A percentile compares a stretch with the other conserved stretches of the same genome.
Evolutionary conservation across 2,888 invertebrate genomes (phyloP).

Genomic region (Charanyca ferruginea): DNA sequence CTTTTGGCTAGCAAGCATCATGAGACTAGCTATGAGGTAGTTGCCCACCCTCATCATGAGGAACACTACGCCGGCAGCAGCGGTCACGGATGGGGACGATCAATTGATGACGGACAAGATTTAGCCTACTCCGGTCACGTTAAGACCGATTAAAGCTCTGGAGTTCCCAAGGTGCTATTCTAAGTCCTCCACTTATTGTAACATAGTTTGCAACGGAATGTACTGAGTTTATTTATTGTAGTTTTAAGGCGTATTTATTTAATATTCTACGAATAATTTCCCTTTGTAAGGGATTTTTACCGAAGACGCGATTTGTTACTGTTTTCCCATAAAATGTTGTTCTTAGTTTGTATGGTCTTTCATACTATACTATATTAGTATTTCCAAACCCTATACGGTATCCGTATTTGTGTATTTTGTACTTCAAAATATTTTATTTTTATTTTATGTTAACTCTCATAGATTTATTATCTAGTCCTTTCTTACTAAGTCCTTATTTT

Average conservation of each 20-base stretch:
- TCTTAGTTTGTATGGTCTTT: slow-evolving; percentile 87
- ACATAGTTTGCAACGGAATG: slow-evolving; percentile 64
- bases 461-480: slow-evolving; percentile 80
- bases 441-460: slow-evolving; percentile 61
- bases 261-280: slow-evolving; percentile 80
- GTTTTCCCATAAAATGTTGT: slow-evolving; percentile 85
- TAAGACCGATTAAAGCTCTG: slow-evolving; percentile 79
- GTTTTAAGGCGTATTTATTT: slow-evolving; percentile 85
- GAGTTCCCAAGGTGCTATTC: slow-evolving; percentile 67
- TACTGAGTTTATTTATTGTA: slow-evolving; percentile 82
- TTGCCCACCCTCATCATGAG: slow-evolving; percentile 92
- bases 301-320: slow-evolving; percentile 77
- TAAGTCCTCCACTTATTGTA: slow-evolving; percentile 70
- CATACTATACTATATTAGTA: slow-evolving; percentile 87
- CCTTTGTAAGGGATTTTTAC: slow-evolving; percentile 82
- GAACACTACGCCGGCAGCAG: slow-evolving; percentile 86
- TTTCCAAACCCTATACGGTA: slow-evolving; percentile 86
- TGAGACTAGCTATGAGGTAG: slow-evolving; percentile 94
- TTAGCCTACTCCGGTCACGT: slow-evolving; percentile 91
- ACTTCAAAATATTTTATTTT: slow-evolving; percentile 71
- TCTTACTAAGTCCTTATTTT: slow-evolving; percentile 75
- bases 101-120: slow-evolving; percentile 89
- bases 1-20: slow-evolving; percentile 93
- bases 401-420: slow-evolving; percentile 89
- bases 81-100: slow-evolving; percentile 93